Evolutionary conservation across 2,113 vertebrate genomes (phyloP).

Genomic region (Prunella himalayana): DNA sequence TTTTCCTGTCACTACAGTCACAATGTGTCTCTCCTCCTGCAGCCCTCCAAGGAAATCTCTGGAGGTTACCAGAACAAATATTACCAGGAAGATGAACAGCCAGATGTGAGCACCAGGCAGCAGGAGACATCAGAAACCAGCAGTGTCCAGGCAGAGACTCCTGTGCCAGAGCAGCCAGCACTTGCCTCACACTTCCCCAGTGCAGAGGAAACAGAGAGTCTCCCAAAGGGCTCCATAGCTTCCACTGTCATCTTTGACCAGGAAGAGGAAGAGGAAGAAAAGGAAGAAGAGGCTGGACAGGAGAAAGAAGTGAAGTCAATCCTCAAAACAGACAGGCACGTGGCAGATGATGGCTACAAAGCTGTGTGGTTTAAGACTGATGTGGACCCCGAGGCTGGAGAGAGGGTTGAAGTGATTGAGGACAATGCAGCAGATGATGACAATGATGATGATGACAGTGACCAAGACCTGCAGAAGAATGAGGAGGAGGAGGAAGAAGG

Average conservation of each 20-base stretch:
- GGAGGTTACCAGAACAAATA: neutral
- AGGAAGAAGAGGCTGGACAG: neutral
- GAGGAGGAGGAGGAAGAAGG: neutral
- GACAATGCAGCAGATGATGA: neutral
- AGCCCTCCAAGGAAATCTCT: neutral
- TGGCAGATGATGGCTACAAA: conserved; percentile 45
- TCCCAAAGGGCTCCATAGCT: neutral
- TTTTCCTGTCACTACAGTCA: neutral
- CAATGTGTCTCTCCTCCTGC: neutral
- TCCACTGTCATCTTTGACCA: neutral
- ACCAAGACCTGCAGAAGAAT: neutral
- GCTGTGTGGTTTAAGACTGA: conserved; percentile 59
- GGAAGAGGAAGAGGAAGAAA: neutral
- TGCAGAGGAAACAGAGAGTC: neutral
- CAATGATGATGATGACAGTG: neutral
- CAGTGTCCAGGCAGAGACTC: neutral
- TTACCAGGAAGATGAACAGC: neutral
- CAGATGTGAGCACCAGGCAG: neutral
- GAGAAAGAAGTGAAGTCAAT: conserved; percentile 58
- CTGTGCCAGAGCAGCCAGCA: neutral
- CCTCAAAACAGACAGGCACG: conserved; percentile 24
- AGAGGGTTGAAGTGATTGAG: conserved; percentile 13
- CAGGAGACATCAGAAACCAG: neutral
- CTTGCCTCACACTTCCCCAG: neutral
- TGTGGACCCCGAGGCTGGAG: conserved; percentile 36